Percentiles rank a stretch among this genome's conserved stretches.
Evolutionary conservation across 2,797 vertebrate genomes (phyloP).

Genomic region (Nannoperca australis): DNA sequence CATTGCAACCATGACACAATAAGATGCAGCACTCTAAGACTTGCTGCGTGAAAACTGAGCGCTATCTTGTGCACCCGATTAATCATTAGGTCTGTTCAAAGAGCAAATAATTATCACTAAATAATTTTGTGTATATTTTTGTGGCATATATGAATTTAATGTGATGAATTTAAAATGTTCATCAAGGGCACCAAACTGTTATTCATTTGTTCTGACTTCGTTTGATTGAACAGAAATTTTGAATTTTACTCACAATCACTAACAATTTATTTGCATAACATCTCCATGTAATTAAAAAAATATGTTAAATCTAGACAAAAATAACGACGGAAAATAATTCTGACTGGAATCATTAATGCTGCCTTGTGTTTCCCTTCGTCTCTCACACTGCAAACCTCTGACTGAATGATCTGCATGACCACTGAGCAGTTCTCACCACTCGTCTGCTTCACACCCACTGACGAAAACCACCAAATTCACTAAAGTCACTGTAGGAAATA

Average conservation of each 20-base stretch:
- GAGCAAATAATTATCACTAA: neutral
- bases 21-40: neutral
- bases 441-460: conserved; percentile 55
- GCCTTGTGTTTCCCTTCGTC: conserved; percentile 11
- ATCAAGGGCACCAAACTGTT: conserved; percentile 2
- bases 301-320: neutral
- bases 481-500: conserved; percentile 67
- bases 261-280: conserved; percentile 9
- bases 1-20: conserved; percentile 2
- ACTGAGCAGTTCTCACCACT: conserved; percentile 44
- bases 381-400: conserved; percentile 30
- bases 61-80: neutral
- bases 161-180: neutral
- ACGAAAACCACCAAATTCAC: conserved; percentile 63
- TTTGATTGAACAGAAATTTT: conserved; percentile 1
- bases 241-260: conserved; percentile 25
- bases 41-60: conserved; percentile 9
- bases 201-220: neutral
- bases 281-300: conserved; percentile 22
- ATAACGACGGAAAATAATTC: conserved; percentile 5
- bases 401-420: conserved; percentile 51
- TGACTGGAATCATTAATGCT: conserved; percentile 5
- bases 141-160: neutral
- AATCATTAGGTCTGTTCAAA: conserved; percentile 20
- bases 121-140: conserved; percentile 7